Conservation (phyloP, 2,113 vertebrate genomes). For the Phalacrocorax aristotelis region DNA sequence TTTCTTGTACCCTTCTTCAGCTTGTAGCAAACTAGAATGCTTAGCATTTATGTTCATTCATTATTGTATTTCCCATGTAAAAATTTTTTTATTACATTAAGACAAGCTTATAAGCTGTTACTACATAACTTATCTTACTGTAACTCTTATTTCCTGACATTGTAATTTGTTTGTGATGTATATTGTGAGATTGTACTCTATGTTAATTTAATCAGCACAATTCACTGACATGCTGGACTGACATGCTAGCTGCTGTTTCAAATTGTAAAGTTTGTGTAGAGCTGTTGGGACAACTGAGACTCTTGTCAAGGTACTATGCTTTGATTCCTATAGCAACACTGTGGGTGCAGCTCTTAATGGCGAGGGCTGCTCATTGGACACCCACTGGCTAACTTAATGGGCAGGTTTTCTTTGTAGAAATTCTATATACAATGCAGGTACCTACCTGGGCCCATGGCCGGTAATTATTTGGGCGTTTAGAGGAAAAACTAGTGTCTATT, state of each 20-base stretch:
- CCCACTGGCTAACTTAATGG: conserved; percentile 83
- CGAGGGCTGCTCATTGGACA: conserved; percentile 76
- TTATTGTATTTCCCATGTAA: conserved; percentile 86
- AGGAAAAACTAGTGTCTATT: conserved; percentile 96
- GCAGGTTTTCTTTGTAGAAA: conserved; percentile 87
- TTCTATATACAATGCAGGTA: conserved; percentile 88
- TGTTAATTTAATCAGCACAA: conserved; percentile 99
- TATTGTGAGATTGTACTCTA: conserved; percentile 97
- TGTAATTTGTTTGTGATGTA: conserved; percentile 95
- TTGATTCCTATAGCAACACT: conserved; percentile 90
- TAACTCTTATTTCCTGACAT: conserved; percentile 88
- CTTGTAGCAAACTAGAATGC: conserved; percentile 84
- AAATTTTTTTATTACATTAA: conserved; percentile 84
- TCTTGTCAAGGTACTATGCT: conserved; percentile 91
- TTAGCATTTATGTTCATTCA: conserved; percentile 82
- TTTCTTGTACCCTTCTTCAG: conserved; percentile 74
- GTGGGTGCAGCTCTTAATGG: conserved; percentile 82
- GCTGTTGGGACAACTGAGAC: conserved; percentile 85
- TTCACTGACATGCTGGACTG: conserved; percentile 99
- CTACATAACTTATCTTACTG: conserved; percentile 93
- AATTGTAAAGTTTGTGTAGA: conserved; percentile 83
- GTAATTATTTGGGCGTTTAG: conserved; percentile 93
- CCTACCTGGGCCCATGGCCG: conserved; percentile 90
- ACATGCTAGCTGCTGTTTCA: conserved; percentile 96
- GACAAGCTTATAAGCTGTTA: conserved; percentile 90